Percentiles rank a stretch among this genome's conserved stretches.
phyloP scores from a whole-genome alignment of 2,113 vertebrate species.

The Oryzias melastigma region DNA sequence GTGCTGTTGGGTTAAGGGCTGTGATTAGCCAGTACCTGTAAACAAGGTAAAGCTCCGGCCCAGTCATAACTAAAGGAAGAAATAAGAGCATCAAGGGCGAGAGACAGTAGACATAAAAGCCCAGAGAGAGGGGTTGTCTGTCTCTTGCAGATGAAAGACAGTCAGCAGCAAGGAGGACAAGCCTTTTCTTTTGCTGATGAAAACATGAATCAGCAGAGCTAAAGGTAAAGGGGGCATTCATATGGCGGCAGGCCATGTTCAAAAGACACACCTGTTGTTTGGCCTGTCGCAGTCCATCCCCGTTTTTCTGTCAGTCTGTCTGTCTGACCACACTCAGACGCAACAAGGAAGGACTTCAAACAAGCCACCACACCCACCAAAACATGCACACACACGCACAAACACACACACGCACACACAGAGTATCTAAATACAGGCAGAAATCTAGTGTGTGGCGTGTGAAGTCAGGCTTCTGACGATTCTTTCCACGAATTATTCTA shows the following conservation, averaged over 20 bases:
- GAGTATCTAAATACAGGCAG: conserved; percentile 11
- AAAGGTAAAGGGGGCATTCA: conserved; percentile 70
- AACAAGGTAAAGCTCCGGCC: conserved; percentile 8
- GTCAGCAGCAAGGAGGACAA: conserved; percentile 61
- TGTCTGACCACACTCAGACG: conserved; percentile 71
- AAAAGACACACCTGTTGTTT: conserved; percentile 82
- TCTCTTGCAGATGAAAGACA: conserved; percentile 75
- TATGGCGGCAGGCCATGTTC: conserved; percentile 64
- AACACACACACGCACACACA: conserved; percentile 1
- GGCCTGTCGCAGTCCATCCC: conserved; percentile 60
- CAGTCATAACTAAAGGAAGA: conserved; percentile 54
- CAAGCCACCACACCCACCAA: conserved; percentile 64
- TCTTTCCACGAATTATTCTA: background rate
- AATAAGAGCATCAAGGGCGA: conserved; percentile 52
- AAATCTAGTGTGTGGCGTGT: background rate
- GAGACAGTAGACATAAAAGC: conserved; percentile 63
- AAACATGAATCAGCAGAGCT: conserved; percentile 77
- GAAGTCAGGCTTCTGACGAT: background rate
- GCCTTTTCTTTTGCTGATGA: conserved; percentile 76
- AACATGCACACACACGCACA: conserved; percentile 30
- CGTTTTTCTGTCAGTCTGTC: conserved; percentile 58
- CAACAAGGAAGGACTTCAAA: conserved; percentile 76
- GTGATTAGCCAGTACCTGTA: conserved; percentile 15
- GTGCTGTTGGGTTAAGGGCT: conserved; percentile 6
- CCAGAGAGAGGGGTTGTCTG: conserved; percentile 53